phyloP scores from a whole-genome alignment of 2,797 vertebrate species.

The Typhlichthys eigenmanni region DNA sequence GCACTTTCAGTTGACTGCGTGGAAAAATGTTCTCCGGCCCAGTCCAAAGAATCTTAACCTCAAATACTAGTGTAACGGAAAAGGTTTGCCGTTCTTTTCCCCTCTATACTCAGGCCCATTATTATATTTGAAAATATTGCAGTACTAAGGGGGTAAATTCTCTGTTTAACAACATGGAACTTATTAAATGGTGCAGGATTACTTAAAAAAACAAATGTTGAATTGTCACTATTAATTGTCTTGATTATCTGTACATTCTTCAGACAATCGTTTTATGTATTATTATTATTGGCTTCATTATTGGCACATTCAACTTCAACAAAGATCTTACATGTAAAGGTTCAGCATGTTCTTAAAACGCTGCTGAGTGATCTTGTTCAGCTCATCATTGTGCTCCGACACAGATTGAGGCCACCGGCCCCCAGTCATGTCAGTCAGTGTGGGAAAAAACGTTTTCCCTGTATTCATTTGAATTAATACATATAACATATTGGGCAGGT shows the following conservation, averaged over 20 bases:
- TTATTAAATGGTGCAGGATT: not conserved
- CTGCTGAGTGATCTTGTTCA: constrained; percentile 16
- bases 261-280: too few species aligned
- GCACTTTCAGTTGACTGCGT: constrained; percentile 76
- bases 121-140: constrained; percentile 53
- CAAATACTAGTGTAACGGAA: constrained; percentile 77
- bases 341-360: constrained; percentile 15
- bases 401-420: constrained; percentile 31
- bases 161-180: constrained; percentile 14
- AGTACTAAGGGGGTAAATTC: constrained; percentile 47
- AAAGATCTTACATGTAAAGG: constrained; percentile 24
- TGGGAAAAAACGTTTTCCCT: constrained; percentile 9
- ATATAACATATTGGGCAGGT: not conserved
- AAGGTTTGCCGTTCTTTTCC: constrained; percentile 72
- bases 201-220: not conserved
- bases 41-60: constrained; percentile 82
- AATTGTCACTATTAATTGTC: constrained; percentile 23
- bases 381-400: constrained; percentile 46
- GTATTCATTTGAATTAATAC: too few species aligned
- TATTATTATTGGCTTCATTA: constrained; percentile 1
- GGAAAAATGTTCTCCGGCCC: constrained; percentile 78
- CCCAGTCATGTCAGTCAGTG: constrained; percentile 24
- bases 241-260: not conserved
- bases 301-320: constrained; percentile 33
- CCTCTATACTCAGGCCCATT: constrained; percentile 59